phyloP scores from a whole-genome alignment of 2,113 vertebrate genomes.

The Sakesphorus luctuosus region DNA sequence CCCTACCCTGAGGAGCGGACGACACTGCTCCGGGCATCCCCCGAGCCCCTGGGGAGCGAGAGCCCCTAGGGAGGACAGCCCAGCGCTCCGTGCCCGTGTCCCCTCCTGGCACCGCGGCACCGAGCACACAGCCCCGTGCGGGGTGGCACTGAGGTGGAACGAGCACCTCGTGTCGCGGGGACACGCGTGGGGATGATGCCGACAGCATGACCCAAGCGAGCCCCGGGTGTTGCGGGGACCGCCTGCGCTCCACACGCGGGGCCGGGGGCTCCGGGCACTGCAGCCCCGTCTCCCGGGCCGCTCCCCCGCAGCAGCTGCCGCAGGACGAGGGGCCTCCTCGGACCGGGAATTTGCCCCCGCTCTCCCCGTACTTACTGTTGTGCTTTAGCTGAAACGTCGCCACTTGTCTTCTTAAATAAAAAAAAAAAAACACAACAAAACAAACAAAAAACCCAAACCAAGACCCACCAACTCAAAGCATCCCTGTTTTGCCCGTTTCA shows the following conservation, averaged over 20 bases:
- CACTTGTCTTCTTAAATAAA: background rate
- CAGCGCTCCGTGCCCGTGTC: background rate
- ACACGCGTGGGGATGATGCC: background rate
- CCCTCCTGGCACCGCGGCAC: background rate
- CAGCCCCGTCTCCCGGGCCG: background rate
- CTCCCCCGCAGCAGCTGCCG: background rate
- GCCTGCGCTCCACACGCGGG: background rate
- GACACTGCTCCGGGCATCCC: background rate
- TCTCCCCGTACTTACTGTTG: background rate
- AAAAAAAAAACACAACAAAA: background rate
- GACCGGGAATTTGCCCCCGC: background rate
- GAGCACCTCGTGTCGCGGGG: background rate
- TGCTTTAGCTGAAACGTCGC: background rate
- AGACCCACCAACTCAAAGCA: background rate
- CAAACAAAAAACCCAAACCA: background rate
- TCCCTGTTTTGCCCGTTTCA: constrained; percentile 21
- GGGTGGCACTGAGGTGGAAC: background rate
- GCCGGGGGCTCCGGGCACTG: background rate
- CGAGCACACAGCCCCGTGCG: background rate
- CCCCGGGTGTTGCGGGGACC: background rate
- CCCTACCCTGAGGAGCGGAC: background rate
- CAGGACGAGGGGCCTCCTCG: background rate
- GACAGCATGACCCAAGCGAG: too few relatives aligned
- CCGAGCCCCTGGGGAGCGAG: background rate
- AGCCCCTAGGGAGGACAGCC: background rate